Evolutionary conservation across 2,888 invertebrate species (phyloP), one percentile per base, ranked within the genome.

Genomic region (Limnephilus rhombicus): DNA sequence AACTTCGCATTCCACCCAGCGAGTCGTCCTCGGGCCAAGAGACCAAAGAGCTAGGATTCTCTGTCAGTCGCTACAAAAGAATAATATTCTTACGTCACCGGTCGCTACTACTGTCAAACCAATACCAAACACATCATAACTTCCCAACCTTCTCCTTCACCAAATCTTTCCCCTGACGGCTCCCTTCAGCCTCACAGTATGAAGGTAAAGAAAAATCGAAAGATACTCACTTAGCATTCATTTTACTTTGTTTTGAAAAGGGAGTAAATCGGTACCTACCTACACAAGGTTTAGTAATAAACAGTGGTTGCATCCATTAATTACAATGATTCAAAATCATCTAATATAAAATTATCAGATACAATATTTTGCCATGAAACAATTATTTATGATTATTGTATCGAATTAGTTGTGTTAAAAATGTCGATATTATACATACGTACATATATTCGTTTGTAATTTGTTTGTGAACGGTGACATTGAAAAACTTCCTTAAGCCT

Each of bases 1-100:
- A 37, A 83, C 83, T 83, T 37, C 37, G 83, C 83, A 41, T 37
- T 83, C 68, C 34, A 37, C 37, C 83, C 83, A 41, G 83, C 83
- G 83, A 83, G 83, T 34, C 83, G 83, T 24, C 83, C 68, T 68
- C 24, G n/a, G 24, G 68, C 24, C 68, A 68, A 68, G 24, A 68
- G 68, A 68, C 68, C 68, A 68, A n/a, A 5, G 68, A 24, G 68
- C 68, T 68, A 68, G 24, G 68, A 68, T 68, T 24, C 68, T 9
- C 24, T 9, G 68, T 18, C 24, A n/a, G 68, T 68, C 68, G 68
- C 68, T 68, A 68, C 9, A 2, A 15, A 13, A 15, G 49, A 49
- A 3, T 49, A 49, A 49, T 49, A 15, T 49, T 49, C 15, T 49
- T 49, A 49, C 15, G 49, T 49, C 49, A 49, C 7, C n/a, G 24